Evolutionary conservation across 2,113 vertebrate genomes (phyloP), one percentile per base, ranked within the genome.

Genomic region (Hippocampus mohnikei): DNA sequence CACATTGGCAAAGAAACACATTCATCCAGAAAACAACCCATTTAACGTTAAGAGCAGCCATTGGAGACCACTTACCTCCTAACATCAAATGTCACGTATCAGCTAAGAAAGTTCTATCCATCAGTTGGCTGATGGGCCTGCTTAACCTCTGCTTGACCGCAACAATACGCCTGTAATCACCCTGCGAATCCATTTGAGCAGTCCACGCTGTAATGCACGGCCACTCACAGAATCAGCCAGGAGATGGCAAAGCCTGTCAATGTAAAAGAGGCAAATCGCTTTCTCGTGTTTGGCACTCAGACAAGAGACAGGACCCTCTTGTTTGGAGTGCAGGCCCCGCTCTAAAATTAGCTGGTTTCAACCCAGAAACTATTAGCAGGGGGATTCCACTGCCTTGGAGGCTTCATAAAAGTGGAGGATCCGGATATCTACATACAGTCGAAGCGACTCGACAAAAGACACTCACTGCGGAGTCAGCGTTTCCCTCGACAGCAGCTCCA

Each of bases 181-280:
- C 40, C 50, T 20, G n/a, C 40, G 55, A 69, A 79, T 81, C 59
- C 56, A 16, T 71, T 23, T 67, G 50, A 75, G 8, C 12, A 66
- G 69, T 25, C 3, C 0, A 71, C 73, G 62, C 55, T n/a, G 29
- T 78, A 37, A 64, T 53, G 75, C 0, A 70, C 69, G 59, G 70
- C 23, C 63, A 50, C 50, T 67, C 40, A 48, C 37, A n/a, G 3
- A 41, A 11, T 41, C 60, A 58, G 23, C 25, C 25, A 27, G 7
- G 25, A 16, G 10, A 29, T 5, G 27, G 81, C 74, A 75, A 77
- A 53, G 53, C 40, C 41, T 81, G 81, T 85, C 78, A 84, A 77
- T 78, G 60, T 66, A 29, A 42, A 76, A 15, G 74, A 76, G 82
- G 80, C 67, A 75, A 44, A 74, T 78, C 66, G 74, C 41, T 74